phyloP scores from a whole-genome alignment of 2,797 vertebrate genomes.

The Falco rusticolus region DNA sequence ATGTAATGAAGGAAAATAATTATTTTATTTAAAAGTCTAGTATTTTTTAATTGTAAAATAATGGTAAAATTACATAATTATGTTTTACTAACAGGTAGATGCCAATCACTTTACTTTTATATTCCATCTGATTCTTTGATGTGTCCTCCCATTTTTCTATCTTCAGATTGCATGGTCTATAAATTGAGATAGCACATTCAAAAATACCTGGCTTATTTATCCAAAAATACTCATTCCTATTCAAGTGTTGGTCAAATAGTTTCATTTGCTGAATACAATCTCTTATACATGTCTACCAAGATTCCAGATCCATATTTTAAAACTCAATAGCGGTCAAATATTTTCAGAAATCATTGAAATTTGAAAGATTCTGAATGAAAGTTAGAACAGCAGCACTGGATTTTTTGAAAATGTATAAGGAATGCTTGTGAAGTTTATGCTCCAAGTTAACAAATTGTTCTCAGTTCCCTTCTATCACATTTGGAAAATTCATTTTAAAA shows the following conservation, averaged over 20 bases:
- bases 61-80: neutral
- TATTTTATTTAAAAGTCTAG: neutral
- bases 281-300: neutral
- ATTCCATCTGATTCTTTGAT: neutral
- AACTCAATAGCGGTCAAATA: neutral
- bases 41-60: neutral
- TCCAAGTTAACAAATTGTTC: neutral
- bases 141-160: neutral
- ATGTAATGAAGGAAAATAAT: neutral
- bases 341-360: neutral
- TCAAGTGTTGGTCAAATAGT: neutral
- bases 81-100: neutral
- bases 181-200: neutral
- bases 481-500: neutral
- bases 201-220: neutral
- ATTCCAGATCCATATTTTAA: neutral
- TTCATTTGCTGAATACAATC: neutral
- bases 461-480: neutral
- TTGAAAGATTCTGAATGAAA: neutral
- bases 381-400: neutral
- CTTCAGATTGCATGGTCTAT: neutral
- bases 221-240: neutral
- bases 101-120: neutral
- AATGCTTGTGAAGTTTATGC: neutral
- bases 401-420: neutral